Evolutionary conservation across 2,113 vertebrate species (phyloP).

Genomic region (Lagopus leucura): DNA sequence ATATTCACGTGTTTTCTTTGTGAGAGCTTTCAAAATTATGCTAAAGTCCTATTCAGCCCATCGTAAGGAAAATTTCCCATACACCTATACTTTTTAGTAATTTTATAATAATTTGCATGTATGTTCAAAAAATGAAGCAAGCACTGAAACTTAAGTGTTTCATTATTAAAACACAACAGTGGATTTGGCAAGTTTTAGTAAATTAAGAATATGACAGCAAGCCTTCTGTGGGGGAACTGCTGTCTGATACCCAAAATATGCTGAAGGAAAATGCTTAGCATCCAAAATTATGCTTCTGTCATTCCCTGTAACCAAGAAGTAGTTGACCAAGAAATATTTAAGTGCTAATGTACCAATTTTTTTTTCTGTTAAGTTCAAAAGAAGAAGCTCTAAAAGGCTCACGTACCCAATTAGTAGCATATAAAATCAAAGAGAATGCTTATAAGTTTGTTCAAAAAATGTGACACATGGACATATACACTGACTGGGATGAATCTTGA

Average conservation of each 20-base stretch:
- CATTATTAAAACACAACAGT: neutral
- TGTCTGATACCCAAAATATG: neutral
- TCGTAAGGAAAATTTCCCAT: neutral
- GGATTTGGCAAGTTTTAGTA: neutral
- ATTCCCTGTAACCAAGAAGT: neutral
- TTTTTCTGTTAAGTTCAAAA: neutral
- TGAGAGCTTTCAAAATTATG: neutral
- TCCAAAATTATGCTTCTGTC: neutral
- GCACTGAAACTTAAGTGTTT: neutral
- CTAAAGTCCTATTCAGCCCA: neutral
- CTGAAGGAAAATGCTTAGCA: neutral
- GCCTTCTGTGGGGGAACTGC: neutral
- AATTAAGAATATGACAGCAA: neutral
- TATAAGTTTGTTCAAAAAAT: neutral
- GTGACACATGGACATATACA: neutral
- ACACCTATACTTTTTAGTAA: neutral
- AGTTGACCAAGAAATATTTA: neutral
- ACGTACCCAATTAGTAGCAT: neutral
- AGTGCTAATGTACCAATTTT: neutral
- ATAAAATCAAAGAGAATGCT: neutral
- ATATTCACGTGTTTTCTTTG: neutral
- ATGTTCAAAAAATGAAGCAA: neutral
- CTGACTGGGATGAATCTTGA: neutral
- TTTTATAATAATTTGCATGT: neutral
- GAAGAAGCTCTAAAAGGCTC: neutral